phyloP scores from a whole-genome alignment of 2,888 invertebrate species.

The Meghimatium bilineatum region DNA sequence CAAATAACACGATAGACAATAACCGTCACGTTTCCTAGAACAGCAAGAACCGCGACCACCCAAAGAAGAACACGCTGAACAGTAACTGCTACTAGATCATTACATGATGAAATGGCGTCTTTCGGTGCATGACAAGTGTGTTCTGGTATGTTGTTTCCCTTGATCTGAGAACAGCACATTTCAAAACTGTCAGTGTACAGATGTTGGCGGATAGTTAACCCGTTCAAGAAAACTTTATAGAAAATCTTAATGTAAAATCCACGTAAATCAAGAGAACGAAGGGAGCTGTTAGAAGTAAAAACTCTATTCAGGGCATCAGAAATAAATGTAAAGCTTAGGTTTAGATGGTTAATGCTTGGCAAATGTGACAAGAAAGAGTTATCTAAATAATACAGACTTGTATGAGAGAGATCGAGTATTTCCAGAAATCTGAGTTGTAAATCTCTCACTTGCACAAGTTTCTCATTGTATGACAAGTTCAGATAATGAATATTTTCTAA shows the following conservation, averaged over 20 bases:
- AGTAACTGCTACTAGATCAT: conserved; percentile 56
- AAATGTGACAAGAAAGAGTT: not conserved
- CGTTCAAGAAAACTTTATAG: not conserved
- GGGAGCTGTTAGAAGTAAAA: not conserved
- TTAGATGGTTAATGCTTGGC: not conserved
- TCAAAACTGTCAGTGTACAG: conserved; percentile 5
- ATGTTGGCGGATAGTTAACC: not conserved
- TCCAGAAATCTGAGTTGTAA: not conserved
- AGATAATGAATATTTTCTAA: not conserved
- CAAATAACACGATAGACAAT: conserved; percentile 53
- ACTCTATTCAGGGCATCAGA: not conserved
- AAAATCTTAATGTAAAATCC: not conserved
- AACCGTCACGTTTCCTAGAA: conserved; percentile 56
- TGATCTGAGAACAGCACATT: conserved; percentile 36
- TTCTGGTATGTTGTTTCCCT: not conserved
- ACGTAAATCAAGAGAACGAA: conserved; percentile 26
- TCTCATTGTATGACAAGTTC: not conserved
- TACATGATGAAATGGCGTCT: conserved; percentile 54
- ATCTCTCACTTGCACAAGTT: too few species aligned
- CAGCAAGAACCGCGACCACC: conserved; percentile 53
- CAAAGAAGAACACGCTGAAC: conserved; percentile 33
- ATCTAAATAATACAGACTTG: not conserved
- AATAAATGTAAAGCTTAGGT: conserved; percentile 9
- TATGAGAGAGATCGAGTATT: conserved; percentile 31
- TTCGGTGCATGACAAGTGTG: conserved; percentile 49